phyloP scores from a whole-genome alignment of 2,113 vertebrate genomes.

The Isurus oxyrinchus region DNA sequence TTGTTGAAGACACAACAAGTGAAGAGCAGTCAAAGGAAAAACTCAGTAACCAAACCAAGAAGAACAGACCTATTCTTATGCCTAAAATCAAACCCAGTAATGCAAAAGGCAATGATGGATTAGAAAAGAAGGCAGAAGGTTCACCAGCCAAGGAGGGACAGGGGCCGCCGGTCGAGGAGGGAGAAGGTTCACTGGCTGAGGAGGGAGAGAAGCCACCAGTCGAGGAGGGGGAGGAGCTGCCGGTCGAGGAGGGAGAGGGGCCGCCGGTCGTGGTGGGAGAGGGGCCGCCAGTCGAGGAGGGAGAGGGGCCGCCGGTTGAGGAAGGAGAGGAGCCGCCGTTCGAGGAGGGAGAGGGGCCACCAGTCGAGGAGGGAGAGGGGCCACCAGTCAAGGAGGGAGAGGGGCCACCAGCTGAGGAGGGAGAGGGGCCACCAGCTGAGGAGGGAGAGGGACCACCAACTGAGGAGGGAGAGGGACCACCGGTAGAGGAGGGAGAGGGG shows the following conservation, averaged over 20 bases:
- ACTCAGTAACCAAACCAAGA: background rate
- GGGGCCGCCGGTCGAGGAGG: background rate
- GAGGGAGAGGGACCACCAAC: background rate
- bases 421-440: background rate
- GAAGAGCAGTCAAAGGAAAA: background rate
- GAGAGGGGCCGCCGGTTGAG: constrained; percentile 41
- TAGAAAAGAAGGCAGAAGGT: background rate
- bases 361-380: constrained; percentile 44
- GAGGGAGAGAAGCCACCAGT: constrained; percentile 48
- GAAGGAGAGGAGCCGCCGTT: constrained; percentile 43
- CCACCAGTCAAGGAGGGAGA: constrained; percentile 50
- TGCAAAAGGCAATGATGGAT: background rate
- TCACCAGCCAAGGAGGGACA: constrained; percentile 41
- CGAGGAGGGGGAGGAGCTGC: constrained; percentile 48
- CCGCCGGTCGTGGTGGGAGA: constrained; percentile 40
- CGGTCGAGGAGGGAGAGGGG: constrained; percentile 3
- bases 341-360: constrained; percentile 7
- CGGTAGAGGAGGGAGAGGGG: constrained; percentile 48
- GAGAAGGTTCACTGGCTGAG: background rate
- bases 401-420: constrained; percentile 40
- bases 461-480: constrained; percentile 37
- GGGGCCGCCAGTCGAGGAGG: constrained; percentile 49
- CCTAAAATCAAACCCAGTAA: background rate
- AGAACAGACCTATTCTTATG: constrained; percentile 14
- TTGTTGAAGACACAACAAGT: background rate